These are phyloP conservation scores for Agraylea sexmaculata DNA, from an alignment of 1,140 invertebrate genomes.

Conservation along the genomic window DNA sequence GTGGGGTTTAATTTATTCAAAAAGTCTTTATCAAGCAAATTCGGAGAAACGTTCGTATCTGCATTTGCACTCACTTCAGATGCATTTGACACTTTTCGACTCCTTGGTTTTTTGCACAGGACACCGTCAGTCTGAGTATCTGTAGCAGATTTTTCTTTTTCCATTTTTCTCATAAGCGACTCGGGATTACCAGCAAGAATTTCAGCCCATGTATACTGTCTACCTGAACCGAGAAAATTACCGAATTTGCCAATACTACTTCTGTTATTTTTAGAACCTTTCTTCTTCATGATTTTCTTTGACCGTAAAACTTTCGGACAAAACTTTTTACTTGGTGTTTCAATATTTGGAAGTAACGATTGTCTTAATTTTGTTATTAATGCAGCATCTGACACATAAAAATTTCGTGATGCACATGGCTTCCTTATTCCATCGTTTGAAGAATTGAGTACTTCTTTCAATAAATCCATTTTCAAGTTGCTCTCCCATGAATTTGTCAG, in stretches of 20 bases:
- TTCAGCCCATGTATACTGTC: constrained; percentile 43
- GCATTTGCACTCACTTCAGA: constrained; percentile 25
- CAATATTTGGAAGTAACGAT: constrained; percentile 30
- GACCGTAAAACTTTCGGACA: constrained; percentile 37
- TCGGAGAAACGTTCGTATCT: constrained; percentile 29
- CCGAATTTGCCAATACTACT: constrained; percentile 38
- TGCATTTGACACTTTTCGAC: constrained; percentile 33
- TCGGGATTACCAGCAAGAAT: constrained; percentile 44
- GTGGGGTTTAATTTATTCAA: constrained; percentile 40
- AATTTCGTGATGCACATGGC: constrained; percentile 35
- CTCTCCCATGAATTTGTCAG: constrained; percentile 32
- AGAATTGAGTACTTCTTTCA: constrained; percentile 32
- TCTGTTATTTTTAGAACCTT: constrained; percentile 30
- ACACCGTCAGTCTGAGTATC: constrained; percentile 23
- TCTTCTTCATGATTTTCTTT: constrained; percentile 34
- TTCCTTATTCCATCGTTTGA: constrained; percentile 35
- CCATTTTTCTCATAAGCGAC: constrained; percentile 37
- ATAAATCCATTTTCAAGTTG: constrained; percentile 34
- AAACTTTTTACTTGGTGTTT: constrained; percentile 35
- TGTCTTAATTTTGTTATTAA: constrained; percentile 34
- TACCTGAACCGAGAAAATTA: constrained; percentile 38
- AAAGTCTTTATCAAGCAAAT: constrained; percentile 34
- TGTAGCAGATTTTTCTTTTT: constrained; percentile 22
- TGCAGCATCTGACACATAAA: constrained; percentile 37
- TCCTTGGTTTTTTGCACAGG: constrained; percentile 36